phyloP scores from a whole-genome alignment of 2,113 vertebrate genomes.

The Lagopus leucura region DNA sequence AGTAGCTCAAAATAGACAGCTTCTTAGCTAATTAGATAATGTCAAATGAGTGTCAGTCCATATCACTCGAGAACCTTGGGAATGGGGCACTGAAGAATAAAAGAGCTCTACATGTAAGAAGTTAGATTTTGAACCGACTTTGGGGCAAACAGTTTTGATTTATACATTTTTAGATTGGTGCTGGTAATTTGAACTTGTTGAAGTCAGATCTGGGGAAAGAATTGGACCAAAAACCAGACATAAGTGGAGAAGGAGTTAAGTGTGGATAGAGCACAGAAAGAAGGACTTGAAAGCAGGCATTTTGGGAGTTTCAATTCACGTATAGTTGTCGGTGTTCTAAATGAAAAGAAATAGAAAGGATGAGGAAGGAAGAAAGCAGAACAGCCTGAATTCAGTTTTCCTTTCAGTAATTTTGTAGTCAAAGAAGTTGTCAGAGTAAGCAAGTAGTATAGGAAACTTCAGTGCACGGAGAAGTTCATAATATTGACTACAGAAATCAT shows the following conservation, averaged over 20 bases:
- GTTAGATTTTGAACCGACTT: not conserved
- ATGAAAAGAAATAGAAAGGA: not conserved
- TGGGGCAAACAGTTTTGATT: not conserved
- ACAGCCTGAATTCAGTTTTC: not conserved
- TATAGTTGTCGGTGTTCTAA: not conserved
- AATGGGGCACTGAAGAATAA: not conserved
- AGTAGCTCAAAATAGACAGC: not conserved
- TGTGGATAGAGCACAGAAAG: not conserved
- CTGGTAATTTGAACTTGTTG: not conserved
- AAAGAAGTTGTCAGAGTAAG: not conserved
- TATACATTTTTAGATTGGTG: not conserved
- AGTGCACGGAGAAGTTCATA: accelerated
- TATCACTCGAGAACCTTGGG: not conserved
- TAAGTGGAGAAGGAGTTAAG: not conserved
- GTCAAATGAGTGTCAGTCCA: not conserved
- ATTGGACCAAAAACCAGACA: not conserved
- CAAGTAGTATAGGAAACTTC: not conserved
- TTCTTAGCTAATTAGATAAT: no score
- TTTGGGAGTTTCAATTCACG: not conserved
- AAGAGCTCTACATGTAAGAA: not conserved
- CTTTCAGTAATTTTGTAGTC: not conserved
- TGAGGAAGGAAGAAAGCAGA: not conserved
- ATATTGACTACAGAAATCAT: not conserved
- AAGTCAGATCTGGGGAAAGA: not conserved
- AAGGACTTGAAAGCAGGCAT: not conserved